Evolutionary conservation across 1,140 invertebrate genomes (phyloP), one percentile per base, ranked within the genome.

Genomic region (Neotoxoptera formosana): DNA sequence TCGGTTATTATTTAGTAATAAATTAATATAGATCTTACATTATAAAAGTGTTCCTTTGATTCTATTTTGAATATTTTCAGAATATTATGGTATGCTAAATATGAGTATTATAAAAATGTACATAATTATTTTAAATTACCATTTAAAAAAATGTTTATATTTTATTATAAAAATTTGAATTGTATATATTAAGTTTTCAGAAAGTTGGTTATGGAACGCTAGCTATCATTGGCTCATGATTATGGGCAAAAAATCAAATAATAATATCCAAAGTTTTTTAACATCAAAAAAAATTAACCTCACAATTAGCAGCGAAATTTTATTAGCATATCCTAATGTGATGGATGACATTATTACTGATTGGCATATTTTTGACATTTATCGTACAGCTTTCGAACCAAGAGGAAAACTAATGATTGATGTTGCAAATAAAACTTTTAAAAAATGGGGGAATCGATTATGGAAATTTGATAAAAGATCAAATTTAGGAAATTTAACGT

Each of bases 181-280:
- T 36, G 4, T 11, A 36, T 25, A 36, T 56, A 2, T 36, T 21
- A 23, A 92, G 90, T 92, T 83, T 83, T 48, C 67, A 51, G 90
- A 48, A 11, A 92, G 34, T 56, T 76, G 60, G 90, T 83, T 92
- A 51, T 93, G 81, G 91, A 93, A 45, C 8, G 2, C 48, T 25
- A 93, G 91, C 48, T 93, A 93, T 30, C 91, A 86, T n/a, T 86
- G 91, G 91, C 91, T 93, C 0, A 93, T 93, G 91, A n/a, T 93
- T 3, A 93, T 93, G 91, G 51, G 56, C 30, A 30, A 41, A 51
- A 36, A 41, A 41, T 34, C 47, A 25, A 84, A 51, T 36, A 41
- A 25, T 17, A 51, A 84, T n/a, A 84, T 93, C 56, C 34, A 36
- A 45, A 30, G 34, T 84, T 93, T 93, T n/a, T 23, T 93, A 41